A percentile compares a stretch with the other conserved stretches of the same genome.
phyloP scores from a whole-genome alignment of 2,113 vertebrate species.

The Colistium nudipinnis region DNA sequence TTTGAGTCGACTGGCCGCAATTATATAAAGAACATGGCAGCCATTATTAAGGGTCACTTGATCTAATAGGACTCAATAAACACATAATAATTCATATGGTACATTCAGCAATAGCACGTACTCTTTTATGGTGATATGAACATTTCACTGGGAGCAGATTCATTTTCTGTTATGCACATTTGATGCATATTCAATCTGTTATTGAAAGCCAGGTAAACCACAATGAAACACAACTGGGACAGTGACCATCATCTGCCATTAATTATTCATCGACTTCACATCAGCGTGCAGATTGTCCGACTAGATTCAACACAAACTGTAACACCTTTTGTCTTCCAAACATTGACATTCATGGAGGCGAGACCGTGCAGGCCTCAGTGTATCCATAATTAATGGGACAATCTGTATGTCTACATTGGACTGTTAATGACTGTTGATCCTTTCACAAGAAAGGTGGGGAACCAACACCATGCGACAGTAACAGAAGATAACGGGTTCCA shows the following conservation, averaged over 20 bases:
- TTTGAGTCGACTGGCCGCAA: too few relatives aligned
- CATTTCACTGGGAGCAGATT: too few relatives aligned
- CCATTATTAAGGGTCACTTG: too few relatives aligned
- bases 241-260: slow-evolving; percentile 19
- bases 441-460: slow-evolving; percentile 5
- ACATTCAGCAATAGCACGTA: too few relatives aligned
- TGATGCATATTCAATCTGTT: too few relatives aligned
- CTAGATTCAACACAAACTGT: slow-evolving; percentile 35
- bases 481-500: background rate
- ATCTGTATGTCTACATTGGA: slow-evolving; percentile 33
- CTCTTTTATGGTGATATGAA: too few relatives aligned
- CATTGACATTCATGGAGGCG: slow-evolving; percentile 10
- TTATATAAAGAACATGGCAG: too few relatives aligned
- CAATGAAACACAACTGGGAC: slow-evolving; percentile 17
- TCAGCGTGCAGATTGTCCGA: slow-evolving; percentile 27
- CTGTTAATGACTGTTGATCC: slow-evolving; percentile 4
- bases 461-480: background rate
- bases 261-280: slow-evolving; percentile 51
- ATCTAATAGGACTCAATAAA: too few relatives aligned
- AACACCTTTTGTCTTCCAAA: slow-evolving; percentile 42
- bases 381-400: slow-evolving; percentile 54
- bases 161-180: too few relatives aligned
- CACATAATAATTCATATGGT: too few relatives aligned
- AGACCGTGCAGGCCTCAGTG: slow-evolving; percentile 2
- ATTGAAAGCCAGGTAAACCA: background rate